phyloP scores from a whole-genome alignment of 2,797 vertebrate species.

The Cossypha heuglini region DNA sequence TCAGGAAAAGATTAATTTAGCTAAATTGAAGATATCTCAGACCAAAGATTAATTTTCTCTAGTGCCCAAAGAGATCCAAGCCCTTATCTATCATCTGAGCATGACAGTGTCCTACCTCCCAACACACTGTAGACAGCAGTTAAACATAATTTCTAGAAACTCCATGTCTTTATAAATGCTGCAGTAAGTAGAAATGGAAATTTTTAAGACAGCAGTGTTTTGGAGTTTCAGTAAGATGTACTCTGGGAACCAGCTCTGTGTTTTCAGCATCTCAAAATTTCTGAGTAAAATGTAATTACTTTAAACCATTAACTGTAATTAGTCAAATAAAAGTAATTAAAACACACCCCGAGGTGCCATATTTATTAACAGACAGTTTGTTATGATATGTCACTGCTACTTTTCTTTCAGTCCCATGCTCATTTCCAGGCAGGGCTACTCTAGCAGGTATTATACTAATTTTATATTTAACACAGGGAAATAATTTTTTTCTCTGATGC shows the following conservation, averaged over 20 bases:
- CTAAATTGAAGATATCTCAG: not conserved
- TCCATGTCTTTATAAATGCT: not conserved
- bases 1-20: not conserved
- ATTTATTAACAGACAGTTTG: not conserved
- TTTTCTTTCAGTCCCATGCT: not conserved
- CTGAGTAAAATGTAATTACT: not conserved
- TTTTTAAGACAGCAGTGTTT: not conserved
- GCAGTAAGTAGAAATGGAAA: not conserved
- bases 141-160: not conserved
- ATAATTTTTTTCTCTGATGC: not conserved
- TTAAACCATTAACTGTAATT: not conserved
- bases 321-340: not conserved
- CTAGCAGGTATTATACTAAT: not conserved
- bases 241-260: not conserved
- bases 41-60: not conserved
- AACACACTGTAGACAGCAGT: not conserved
- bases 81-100: not conserved
- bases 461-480: not conserved
- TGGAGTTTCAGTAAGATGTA: not conserved
- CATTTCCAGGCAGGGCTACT: not conserved
- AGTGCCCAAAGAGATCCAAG: not conserved
- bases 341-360: not conserved
- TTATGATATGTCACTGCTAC: accelerated
- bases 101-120: not conserved
- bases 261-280: not conserved